These are phyloP conservation scores for Orchesellides sinensis DNA, from an alignment of 2,888 invertebrate species.

Conservation along the genomic window DNA sequence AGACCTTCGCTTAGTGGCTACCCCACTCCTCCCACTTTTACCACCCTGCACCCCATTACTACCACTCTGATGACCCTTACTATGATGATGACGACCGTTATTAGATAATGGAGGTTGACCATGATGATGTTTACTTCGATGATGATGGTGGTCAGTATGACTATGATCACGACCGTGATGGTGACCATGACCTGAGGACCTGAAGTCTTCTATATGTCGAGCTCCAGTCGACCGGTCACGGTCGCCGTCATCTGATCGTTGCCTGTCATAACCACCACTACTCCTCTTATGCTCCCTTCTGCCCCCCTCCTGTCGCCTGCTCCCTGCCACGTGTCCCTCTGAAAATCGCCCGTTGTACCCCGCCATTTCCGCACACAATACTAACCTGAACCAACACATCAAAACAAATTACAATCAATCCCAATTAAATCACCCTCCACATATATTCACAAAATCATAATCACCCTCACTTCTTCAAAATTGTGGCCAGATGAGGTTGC, in stretches of 20 bases:
- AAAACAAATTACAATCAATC: no score
- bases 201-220: slow-evolving; percentile 4
- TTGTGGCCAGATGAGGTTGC: no score
- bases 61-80: neutral
- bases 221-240: slow-evolving; percentile 17
- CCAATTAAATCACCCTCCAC: no score
- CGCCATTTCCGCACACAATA: no score
- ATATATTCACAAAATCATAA: no score
- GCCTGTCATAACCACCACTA: neutral
- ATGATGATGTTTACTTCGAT: no score
- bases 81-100: neutral
- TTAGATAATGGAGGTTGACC: no score
- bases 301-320: no score
- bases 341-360: no score
- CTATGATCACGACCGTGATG: slow-evolving; percentile 1
- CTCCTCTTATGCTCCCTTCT: neutral
- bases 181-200: slow-evolving; percentile 17
- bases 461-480: no score
- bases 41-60: neutral
- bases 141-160: neutral
- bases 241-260: neutral
- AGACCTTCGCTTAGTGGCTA: neutral
- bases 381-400: no score
- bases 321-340: no score
- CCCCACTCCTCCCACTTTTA: neutral